Conservation (phyloP, 2,888 invertebrate species). For the Teinopalpus imperialis region DNA sequence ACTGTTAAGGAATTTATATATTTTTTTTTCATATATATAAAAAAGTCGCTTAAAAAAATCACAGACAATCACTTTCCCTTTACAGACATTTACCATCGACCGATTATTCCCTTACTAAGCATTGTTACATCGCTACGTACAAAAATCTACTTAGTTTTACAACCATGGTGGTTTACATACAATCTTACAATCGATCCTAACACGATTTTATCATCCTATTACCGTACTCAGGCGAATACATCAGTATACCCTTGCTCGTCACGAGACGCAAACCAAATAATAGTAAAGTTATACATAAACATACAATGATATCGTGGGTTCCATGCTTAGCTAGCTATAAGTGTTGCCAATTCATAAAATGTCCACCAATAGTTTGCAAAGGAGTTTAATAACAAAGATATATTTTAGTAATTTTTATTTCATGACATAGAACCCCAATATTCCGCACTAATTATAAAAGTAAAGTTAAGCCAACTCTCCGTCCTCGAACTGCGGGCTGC, state of each 20-base stretch:
- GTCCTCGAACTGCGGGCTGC: conserved; percentile 35
- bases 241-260: conserved; percentile 51
- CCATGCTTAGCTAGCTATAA: conserved; percentile 25
- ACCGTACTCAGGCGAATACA: conserved; percentile 53
- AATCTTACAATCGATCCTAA: conserved; percentile 54
- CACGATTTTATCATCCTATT: conserved; percentile 51
- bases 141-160: conserved; percentile 81
- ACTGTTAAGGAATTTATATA: conserved; percentile 77
- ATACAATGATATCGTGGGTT: conserved; percentile 30
- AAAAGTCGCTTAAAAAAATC: conserved; percentile 83
- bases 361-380: neutral
- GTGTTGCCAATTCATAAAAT: neutral
- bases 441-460: neutral
- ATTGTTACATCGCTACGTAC: conserved; percentile 74
- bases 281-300: conserved; percentile 29
- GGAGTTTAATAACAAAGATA: no score
- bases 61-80: conserved; percentile 81
- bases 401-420: no score
- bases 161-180: conserved; percentile 76
- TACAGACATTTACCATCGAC: conserved; percentile 80
- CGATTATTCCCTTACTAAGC: conserved; percentile 72
- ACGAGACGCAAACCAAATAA: conserved; percentile 43
- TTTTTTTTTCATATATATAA: conserved; percentile 78
- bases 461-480: conserved; percentile 10
- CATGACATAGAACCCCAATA: conserved; percentile 15